Evolutionary conservation across 2,797 vertebrate genomes (phyloP).

Genomic region (Bryconaethiops microstoma): DNA sequence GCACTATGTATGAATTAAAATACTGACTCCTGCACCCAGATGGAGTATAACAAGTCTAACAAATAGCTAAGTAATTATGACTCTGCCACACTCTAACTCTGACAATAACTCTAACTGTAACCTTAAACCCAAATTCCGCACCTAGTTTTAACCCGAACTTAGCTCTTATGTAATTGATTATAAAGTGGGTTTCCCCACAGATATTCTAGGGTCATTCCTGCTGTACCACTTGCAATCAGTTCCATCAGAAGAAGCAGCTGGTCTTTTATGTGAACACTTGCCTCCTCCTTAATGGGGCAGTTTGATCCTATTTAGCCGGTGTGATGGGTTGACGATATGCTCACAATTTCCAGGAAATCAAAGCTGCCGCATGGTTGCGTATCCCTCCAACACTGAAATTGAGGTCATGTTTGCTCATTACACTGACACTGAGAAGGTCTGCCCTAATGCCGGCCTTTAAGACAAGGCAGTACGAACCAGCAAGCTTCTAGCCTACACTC

Average conservation of each 20-base stretch:
- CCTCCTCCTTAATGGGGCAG: too few relatives aligned
- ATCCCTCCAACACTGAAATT: conserved; percentile 7
- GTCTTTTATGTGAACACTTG: neutral
- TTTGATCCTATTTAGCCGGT: neutral
- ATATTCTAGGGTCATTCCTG: neutral
- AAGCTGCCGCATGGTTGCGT: conserved; percentile 2
- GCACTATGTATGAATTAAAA: too few relatives aligned
- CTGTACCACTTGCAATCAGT: neutral
- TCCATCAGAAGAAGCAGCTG: neutral
- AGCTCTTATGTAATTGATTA: neutral
- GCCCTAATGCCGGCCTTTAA: neutral
- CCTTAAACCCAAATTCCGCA: neutral
- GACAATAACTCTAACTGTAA: neutral
- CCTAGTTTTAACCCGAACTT: neutral
- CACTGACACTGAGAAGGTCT: neutral
- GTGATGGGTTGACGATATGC: neutral
- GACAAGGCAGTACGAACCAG: neutral
- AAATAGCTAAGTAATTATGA: neutral
- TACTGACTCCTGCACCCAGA: too few relatives aligned
- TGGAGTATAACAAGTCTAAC: neutral
- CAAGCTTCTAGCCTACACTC: neutral
- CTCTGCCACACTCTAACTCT: neutral
- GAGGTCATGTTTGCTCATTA: conserved; percentile 8
- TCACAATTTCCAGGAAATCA: neutral
- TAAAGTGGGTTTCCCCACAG: neutral